A percentile compares a stretch with the other conserved stretches of the same genome.
Conservation (phyloP, 2,797 vertebrate genomes). For the Smutsia gigantea region DNA sequence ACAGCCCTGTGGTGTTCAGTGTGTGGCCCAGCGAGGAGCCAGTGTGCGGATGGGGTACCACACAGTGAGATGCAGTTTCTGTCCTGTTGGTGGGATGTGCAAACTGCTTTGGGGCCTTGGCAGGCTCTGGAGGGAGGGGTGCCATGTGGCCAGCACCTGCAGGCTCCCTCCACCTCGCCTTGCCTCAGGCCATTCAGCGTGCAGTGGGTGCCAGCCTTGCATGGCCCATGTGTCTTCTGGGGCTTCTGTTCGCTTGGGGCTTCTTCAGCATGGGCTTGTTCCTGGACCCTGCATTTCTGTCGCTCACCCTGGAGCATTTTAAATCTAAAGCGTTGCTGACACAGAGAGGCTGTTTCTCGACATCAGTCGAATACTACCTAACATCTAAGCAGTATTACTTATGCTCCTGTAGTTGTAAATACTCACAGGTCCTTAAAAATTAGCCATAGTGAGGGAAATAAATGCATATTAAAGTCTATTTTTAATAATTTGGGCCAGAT, state of each 20-base stretch:
- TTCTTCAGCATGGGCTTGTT: not conserved
- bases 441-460: not conserved
- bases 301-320: rapidly evolving
- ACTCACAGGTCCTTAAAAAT: not conserved
- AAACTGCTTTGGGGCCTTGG: not conserved
- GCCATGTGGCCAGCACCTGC: too few relatives aligned
- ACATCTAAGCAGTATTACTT: rapidly evolving
- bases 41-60: rapidly evolving
- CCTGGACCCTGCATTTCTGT: not conserved
- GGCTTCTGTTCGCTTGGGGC: not conserved
- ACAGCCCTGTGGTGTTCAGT: too few relatives aligned
- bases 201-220: not conserved
- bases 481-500: not conserved
- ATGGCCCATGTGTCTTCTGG: rapidly evolving
- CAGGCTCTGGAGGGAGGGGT: not conserved
- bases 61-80: rapidly evolving
- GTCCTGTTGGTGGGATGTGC: not conserved
- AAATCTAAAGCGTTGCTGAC: not conserved
- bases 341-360: rapidly evolving
- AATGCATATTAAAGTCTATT: not conserved
- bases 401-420: not conserved
- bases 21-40: not conserved
- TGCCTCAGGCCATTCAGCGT: rapidly evolving
- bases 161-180: not conserved
- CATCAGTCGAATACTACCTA: rapidly evolving